These are phyloP conservation scores for Apantesis nais DNA, from an alignment of 2,888 invertebrate species.

Conservation along the genomic window DNA sequence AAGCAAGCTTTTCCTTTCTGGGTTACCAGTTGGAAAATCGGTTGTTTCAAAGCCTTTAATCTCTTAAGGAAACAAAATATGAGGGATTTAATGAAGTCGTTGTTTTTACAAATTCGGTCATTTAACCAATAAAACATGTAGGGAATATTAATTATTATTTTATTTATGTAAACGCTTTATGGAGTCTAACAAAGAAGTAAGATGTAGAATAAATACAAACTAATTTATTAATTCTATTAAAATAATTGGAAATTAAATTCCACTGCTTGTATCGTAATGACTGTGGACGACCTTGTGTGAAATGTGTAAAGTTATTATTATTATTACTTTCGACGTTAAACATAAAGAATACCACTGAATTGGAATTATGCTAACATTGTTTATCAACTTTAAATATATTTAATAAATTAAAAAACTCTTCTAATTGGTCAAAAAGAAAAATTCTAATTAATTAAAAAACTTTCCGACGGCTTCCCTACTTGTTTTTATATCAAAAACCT, in stretches of 20 bases:
- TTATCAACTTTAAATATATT: slow-evolving; percentile 2
- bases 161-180: not conserved
- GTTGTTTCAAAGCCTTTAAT: slow-evolving; percentile 3
- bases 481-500: slow-evolving; percentile 1
- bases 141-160: not conserved
- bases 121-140: not conserved
- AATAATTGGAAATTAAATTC: not conserved
- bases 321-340: not conserved
- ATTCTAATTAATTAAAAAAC: not conserved
- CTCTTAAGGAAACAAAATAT: slow-evolving; percentile 1
- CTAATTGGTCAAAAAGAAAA: not conserved
- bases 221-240: not conserved
- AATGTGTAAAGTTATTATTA: too few species aligned
- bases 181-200: not conserved
- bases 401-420: not conserved
- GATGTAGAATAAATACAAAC: not conserved
- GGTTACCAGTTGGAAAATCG: slow-evolving; percentile 3
- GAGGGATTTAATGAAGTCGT: not conserved
- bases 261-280: too few species aligned
- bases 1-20: not conserved
- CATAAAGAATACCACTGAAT: not conserved
- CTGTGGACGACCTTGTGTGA: too few species aligned
- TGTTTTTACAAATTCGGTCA: not conserved
- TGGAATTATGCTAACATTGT: not conserved
- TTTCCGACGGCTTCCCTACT: not conserved